These are phyloP conservation scores for Neoniphon sammara DNA, from an alignment of 2,797 vertebrate species.

Conservation along the genomic window DNA sequence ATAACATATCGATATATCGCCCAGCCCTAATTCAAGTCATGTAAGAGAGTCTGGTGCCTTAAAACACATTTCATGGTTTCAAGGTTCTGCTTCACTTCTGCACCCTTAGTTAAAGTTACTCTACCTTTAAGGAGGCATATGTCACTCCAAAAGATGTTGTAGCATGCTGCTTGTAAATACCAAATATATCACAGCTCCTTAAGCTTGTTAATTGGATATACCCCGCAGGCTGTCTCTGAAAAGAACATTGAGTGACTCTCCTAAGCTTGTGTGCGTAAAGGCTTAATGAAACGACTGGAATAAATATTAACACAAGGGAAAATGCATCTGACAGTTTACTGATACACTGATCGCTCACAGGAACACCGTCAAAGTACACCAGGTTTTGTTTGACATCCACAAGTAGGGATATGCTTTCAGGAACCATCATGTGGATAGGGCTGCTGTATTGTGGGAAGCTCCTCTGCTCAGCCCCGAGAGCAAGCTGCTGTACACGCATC, in stretches of 20 bases:
- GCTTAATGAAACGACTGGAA: not conserved
- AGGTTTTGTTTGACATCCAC: not conserved
- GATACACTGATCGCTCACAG: not conserved
- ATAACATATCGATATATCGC: too few species aligned
- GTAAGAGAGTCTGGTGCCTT: not conserved
- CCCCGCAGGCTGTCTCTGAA: not conserved
- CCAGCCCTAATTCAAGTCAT: too few species aligned
- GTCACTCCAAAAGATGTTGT: too few species aligned
- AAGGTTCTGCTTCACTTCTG: not conserved
- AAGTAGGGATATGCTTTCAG: not conserved
- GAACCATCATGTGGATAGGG: not conserved
- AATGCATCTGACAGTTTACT: not conserved
- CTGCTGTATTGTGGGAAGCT: not conserved
- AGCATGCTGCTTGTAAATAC: conserved; percentile 17
- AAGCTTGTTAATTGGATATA: conserved; percentile 29
- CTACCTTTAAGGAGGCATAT: not conserved
- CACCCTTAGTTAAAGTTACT: conserved; percentile 13
- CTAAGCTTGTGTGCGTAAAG: not conserved
- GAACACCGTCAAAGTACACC: not conserved
- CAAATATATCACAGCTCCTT: conserved; percentile 29
- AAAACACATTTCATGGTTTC: not conserved
- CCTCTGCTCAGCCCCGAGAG: not conserved
- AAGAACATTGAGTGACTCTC: conserved; percentile 15
- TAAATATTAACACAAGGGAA: not conserved
- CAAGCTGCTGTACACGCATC: conserved; percentile 15